These are phyloP conservation scores for Drosophila kurseongensis DNA, from an alignment of 1,140 invertebrate species.

Conservation along the genomic window DNA sequence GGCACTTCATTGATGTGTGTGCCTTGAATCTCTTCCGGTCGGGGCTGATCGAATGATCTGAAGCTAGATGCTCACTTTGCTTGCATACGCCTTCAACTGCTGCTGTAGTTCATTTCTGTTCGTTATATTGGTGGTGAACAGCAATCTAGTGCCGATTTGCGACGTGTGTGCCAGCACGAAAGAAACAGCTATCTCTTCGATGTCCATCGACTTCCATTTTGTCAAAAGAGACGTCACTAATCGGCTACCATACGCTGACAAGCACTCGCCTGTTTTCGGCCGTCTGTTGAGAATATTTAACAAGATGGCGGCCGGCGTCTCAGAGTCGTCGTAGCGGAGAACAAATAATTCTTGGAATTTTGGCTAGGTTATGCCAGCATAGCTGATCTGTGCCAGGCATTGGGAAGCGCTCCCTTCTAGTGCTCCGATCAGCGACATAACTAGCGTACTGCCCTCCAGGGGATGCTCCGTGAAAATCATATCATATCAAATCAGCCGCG, in stretches of 20 bases:
- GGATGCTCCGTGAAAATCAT: slow-evolving; percentile 3
- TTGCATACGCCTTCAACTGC: background rate
- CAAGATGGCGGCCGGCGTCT: background rate
- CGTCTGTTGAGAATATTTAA: slow-evolving; percentile 3
- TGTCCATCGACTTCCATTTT: slow-evolving; percentile 1
- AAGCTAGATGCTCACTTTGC: background rate
- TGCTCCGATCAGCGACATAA: slow-evolving; percentile 6
- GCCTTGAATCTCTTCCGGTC: background rate
- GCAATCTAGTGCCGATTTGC: too few species aligned
- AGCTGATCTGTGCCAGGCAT: slow-evolving; percentile 1
- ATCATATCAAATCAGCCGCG: background rate
- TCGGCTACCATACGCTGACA: background rate
- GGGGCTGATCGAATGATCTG: background rate
- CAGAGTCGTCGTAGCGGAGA: background rate
- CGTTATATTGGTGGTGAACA: background rate
- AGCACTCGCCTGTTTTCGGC: background rate
- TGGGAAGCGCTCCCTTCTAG: background rate
- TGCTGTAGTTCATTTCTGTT: slow-evolving; percentile 2
- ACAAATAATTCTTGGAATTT: slow-evolving; percentile 1
- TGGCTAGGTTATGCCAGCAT: slow-evolving; percentile 1
- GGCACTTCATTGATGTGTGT: background rate
- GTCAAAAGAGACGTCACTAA: slow-evolving; percentile 1
- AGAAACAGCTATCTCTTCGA: background rate
- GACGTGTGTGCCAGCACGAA: too few species aligned
- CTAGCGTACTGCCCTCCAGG: slow-evolving; percentile 12